These are phyloP conservation scores for Autographa gamma DNA, from an alignment of 2,888 invertebrate species.

Conservation along the genomic window DNA sequence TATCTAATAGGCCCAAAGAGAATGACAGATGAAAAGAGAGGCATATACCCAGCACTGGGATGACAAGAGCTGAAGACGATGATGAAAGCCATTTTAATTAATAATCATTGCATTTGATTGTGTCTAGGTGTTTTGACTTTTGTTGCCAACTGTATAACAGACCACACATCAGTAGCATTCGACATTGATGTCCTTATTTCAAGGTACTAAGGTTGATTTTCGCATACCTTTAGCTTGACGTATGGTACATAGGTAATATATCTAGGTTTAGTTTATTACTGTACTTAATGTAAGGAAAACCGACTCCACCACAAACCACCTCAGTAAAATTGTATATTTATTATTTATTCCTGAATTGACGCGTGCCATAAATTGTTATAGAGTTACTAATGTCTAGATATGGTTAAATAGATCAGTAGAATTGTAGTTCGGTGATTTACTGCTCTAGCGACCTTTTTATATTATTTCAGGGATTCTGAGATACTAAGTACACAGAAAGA, in stretches of 20 bases:
- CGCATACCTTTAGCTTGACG: neutral
- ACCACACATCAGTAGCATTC: neutral
- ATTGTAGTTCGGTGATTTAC: too few species aligned
- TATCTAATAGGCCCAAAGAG: too few species aligned
- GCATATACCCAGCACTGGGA: too few species aligned
- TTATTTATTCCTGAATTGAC: slow-evolving; percentile 44
- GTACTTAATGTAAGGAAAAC: slow-evolving; percentile 26
- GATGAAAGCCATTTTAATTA: too few species aligned
- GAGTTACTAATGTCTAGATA: slow-evolving; percentile 26
- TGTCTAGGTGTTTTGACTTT: neutral
- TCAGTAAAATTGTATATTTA: slow-evolving; percentile 19
- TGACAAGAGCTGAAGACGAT: too few species aligned
- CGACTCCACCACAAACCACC: slow-evolving; percentile 33
- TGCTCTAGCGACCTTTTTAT: too few species aligned
- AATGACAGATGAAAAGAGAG: too few species aligned
- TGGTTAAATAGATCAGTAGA: neutral
- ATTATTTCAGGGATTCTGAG: too few species aligned
- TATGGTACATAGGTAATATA: slow-evolving; percentile 12
- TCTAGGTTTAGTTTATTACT: slow-evolving; percentile 10
- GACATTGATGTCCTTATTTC: neutral
- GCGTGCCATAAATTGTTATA: slow-evolving; percentile 29
- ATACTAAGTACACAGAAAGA: too few species aligned
- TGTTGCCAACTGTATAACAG: neutral
- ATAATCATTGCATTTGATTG: too few species aligned
- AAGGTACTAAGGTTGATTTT: neutral